phyloP scores from a whole-genome alignment of 2,888 invertebrate genomes.

The Baronia brevicornis region DNA sequence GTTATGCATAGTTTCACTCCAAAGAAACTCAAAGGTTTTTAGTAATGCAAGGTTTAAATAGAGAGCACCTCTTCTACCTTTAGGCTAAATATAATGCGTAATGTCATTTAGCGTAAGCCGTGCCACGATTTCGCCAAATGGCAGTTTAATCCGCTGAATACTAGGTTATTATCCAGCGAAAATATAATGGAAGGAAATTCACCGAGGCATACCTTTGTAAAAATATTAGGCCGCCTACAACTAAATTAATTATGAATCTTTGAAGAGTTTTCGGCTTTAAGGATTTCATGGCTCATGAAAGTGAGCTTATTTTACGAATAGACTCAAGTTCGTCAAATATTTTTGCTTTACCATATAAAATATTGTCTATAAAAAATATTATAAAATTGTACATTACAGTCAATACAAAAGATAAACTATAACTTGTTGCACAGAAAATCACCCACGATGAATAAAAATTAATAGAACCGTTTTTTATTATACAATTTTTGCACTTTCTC shows the following conservation, averaged over 20 bases:
- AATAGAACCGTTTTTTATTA: too few relatives aligned
- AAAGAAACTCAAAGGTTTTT: slow-evolving; percentile 1
- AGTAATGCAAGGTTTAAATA: slow-evolving; percentile 9
- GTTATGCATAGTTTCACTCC: too few relatives aligned
- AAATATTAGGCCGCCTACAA: background rate
- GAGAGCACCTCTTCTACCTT: slow-evolving; percentile 5
- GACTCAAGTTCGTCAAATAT: background rate
- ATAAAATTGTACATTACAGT: too few relatives aligned
- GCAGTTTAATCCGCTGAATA: slow-evolving; percentile 32
- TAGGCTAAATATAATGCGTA: slow-evolving; percentile 19
- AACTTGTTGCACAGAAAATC: too few relatives aligned
- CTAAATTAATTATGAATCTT: too few relatives aligned
- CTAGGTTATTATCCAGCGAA: slow-evolving; percentile 14
- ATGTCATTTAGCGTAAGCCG: slow-evolving; percentile 31
- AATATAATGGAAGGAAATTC: slow-evolving; percentile 7
- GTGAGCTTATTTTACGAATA: too few relatives aligned
- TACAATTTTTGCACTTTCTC: too few relatives aligned
- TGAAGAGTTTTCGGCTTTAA: too few relatives aligned
- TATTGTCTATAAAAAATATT: background rate
- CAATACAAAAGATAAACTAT: too few relatives aligned
- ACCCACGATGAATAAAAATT: too few relatives aligned
- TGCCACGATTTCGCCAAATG: slow-evolving; percentile 25
- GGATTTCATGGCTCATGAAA: too few relatives aligned
- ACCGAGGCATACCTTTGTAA: background rate
- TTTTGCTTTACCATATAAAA: background rate